Conservation (phyloP, 1,140 invertebrate species). For the Neomicropteryx cornuta region DNA sequence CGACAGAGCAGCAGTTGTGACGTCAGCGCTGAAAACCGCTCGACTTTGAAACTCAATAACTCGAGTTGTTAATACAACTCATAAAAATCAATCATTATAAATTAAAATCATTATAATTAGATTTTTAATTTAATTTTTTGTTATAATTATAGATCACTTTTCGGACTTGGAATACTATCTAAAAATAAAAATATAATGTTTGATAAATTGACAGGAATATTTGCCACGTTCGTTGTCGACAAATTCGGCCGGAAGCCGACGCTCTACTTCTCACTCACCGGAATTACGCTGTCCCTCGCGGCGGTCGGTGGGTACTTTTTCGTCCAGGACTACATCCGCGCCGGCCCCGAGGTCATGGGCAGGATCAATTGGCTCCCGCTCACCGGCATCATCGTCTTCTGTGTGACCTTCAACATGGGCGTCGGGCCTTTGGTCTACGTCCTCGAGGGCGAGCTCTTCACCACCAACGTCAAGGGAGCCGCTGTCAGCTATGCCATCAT, state of each 20-base stretch:
- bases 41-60: too few relatives aligned
- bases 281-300: constrained; percentile 12
- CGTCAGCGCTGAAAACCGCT: too few relatives aligned
- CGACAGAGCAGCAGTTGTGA: too few relatives aligned
- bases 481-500: constrained; percentile 54
- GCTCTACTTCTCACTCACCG: constrained; percentile 21
- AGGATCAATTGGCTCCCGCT: constrained; percentile 56
- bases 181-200: too few relatives aligned
- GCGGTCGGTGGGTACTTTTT: constrained; percentile 21
- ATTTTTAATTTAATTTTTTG: too few relatives aligned
- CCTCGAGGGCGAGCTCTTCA: constrained; percentile 48
- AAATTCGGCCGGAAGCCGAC: constrained; percentile 32
- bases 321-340: constrained; percentile 15
- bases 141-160: too few relatives aligned
- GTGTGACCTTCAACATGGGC: constrained; percentile 48
- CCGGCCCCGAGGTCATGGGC: too few relatives aligned
- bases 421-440: constrained; percentile 56
- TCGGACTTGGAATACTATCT: too few relatives aligned
- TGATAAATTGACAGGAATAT: constrained; percentile 15
- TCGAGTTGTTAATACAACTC: too few relatives aligned
- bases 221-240: constrained; percentile 26
- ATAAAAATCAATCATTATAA: too few relatives aligned
- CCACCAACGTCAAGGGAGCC: constrained; percentile 49
- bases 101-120: too few relatives aligned
- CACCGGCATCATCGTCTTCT: constrained; percentile 46